phyloP scores from a whole-genome alignment of 2,888 invertebrate genomes.

The Pedicia rivosa region DNA sequence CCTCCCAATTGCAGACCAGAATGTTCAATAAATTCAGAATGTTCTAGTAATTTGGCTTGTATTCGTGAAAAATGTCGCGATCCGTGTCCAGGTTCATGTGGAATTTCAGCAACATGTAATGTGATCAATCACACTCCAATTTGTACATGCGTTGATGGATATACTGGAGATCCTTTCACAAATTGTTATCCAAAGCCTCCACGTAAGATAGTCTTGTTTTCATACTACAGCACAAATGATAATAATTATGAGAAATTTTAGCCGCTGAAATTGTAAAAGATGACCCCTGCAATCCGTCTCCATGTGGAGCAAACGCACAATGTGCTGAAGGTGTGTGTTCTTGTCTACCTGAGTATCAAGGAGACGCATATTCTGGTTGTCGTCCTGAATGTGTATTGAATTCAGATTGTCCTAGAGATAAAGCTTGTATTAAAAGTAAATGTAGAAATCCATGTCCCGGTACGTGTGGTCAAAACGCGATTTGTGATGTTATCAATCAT shows the following conservation, averaged over 20 bases:
- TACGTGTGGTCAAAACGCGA: conserved; percentile 51
- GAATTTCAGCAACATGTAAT: conserved; percentile 41
- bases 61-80: conserved; percentile 56
- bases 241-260: no score
- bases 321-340: conserved; percentile 52
- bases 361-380: conserved; percentile 52
- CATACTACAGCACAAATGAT: no score
- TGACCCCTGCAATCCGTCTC: conserved; percentile 51
- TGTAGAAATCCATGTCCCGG: conserved; percentile 59
- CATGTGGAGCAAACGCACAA: conserved; percentile 55
- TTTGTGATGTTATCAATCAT: conserved; percentile 58
- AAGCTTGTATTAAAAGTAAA: conserved; percentile 52
- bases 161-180: conserved; percentile 38
- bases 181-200: conserved; percentile 27
- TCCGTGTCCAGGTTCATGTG: conserved; percentile 58
- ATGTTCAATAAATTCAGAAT: conserved; percentile 56
- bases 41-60: conserved; percentile 52
- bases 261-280: conserved; percentile 14
- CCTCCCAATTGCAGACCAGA: conserved; percentile 60
- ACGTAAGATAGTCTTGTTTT: no score
- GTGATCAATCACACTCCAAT: conserved; percentile 54
- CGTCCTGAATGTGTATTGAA: conserved; percentile 55
- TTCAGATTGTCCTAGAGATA: conserved; percentile 47
- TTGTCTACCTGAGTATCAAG: conserved; percentile 46
- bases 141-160: conserved; percentile 45